Evolutionary conservation across 2,797 vertebrate genomes (phyloP).

Genomic region (Acomys russatus): DNA sequence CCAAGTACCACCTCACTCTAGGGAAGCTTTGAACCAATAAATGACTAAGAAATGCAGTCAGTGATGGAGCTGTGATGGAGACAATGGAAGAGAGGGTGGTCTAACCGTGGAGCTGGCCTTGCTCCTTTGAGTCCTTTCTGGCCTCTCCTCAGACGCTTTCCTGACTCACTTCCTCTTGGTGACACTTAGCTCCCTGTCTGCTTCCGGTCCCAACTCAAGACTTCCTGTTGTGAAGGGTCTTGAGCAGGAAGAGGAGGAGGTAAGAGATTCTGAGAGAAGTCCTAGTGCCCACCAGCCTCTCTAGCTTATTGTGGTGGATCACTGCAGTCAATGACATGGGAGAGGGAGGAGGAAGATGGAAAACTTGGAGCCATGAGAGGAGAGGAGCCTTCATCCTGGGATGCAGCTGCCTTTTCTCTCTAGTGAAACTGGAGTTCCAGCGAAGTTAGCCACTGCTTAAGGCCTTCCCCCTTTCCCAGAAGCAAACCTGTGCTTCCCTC

Average conservation of each 20-base stretch:
- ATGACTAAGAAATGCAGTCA: background rate
- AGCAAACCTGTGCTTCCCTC: background rate
- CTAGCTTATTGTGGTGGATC: background rate
- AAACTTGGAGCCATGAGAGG: background rate
- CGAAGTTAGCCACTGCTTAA: background rate
- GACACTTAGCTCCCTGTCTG: background rate
- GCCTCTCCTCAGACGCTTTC: background rate
- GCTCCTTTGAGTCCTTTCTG: background rate
- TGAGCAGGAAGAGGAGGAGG: background rate
- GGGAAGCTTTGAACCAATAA: background rate
- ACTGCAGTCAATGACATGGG: background rate
- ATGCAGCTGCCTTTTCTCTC: background rate
- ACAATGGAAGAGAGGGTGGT: background rate
- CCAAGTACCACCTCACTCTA: background rate
- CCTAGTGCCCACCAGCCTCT: accelerated
- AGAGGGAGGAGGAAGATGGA: background rate
- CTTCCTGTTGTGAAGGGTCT: background rate
- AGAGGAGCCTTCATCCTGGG: background rate
- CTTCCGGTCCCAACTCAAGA: background rate
- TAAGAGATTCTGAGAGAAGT: background rate
- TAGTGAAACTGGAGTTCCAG: background rate
- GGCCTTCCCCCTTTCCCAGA: background rate
- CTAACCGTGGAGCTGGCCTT: background rate
- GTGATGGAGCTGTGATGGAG: background rate
- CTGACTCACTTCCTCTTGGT: background rate